A percentile compares a stretch with the other conserved stretches of the same genome.
Evolutionary conservation across 2,113 vertebrate genomes (phyloP).

Genomic region (Leuciscus idus): DNA sequence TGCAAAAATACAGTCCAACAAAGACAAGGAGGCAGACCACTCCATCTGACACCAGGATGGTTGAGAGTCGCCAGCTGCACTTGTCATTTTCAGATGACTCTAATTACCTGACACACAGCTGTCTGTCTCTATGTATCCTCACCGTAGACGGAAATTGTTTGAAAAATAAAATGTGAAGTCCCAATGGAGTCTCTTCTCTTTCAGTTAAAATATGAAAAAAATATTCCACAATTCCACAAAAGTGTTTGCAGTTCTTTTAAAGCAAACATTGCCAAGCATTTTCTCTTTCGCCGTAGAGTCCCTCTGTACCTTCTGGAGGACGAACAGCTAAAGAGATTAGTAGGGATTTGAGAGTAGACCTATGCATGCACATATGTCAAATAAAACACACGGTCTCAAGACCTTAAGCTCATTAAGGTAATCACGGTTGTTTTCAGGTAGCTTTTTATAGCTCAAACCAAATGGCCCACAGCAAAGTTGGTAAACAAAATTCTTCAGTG

Average conservation of each 20-base stretch:
- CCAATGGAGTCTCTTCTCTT: not conserved
- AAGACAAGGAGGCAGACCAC: conserved; percentile 8
- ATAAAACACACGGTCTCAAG: conserved; percentile 76
- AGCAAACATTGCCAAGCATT: conserved; percentile 36
- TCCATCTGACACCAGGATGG: conserved; percentile 49
- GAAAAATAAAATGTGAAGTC: not conserved
- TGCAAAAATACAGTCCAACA: not conserved
- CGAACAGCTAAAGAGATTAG: conserved; percentile 81
- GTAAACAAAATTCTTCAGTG: not conserved
- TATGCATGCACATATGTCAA: conserved; percentile 84
- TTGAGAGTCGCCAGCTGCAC: conserved; percentile 66
- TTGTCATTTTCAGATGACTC: conserved; percentile 68
- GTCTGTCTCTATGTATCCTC: conserved; percentile 51
- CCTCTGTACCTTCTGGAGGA: conserved; percentile 62
- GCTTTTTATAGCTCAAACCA: conserved; percentile 70
- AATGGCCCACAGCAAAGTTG: conserved; percentile 36
- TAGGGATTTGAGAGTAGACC: conserved; percentile 74
- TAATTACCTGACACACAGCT: conserved; percentile 32
- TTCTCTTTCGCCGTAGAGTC: conserved; percentile 47
- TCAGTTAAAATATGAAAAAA: conserved; percentile 6
- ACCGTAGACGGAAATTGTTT: not conserved
- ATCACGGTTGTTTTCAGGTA: conserved; percentile 72
- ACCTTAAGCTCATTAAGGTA: conserved; percentile 92
- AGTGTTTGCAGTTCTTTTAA: conserved; percentile 6
- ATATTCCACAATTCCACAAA: not conserved